phyloP scores from a whole-genome alignment of 2,113 vertebrate genomes.

The Bujurquina vittata region DNA sequence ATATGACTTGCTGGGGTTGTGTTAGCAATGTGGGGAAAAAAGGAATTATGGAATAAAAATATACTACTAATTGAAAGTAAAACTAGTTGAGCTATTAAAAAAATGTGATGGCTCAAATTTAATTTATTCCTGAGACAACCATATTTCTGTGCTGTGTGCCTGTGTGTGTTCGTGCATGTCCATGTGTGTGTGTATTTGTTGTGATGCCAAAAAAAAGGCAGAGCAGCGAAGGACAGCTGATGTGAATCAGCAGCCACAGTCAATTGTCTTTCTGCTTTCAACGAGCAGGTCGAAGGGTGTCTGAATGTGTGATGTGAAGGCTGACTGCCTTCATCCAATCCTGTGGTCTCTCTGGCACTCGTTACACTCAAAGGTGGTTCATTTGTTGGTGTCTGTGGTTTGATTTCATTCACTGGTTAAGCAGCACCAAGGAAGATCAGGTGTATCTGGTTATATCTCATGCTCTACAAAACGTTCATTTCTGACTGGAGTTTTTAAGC shows the following conservation, averaged over 20 bases:
- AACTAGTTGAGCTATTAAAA: background rate
- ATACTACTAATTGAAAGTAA: no score
- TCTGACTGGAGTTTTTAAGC: background rate
- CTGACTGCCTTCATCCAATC: slow-evolving; percentile 37
- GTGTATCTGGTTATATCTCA: background rate
- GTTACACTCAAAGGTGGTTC: background rate
- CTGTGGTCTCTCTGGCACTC: background rate
- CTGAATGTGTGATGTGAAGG: background rate
- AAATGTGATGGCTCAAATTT: slow-evolving; percentile 48
- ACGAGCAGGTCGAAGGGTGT: slow-evolving; percentile 25
- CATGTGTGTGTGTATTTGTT: background rate
- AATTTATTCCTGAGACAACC: slow-evolving; percentile 40
- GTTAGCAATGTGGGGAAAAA: background rate
- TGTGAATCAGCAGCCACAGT: slow-evolving; percentile 54
- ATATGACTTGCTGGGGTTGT: background rate
- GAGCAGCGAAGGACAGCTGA: no score
- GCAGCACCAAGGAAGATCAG: rapidly evolving
- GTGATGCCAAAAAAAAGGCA: slow-evolving; percentile 22
- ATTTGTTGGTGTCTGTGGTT: background rate
- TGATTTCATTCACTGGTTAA: background rate
- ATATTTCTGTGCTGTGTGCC: background rate
- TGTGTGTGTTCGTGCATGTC: slow-evolving; percentile 4
- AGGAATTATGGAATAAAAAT: background rate
- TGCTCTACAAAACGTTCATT: no score
- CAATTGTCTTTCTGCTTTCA: slow-evolving; percentile 42